phyloP scores from a whole-genome alignment of 2,888 invertebrate species.

The Labia minor region DNA sequence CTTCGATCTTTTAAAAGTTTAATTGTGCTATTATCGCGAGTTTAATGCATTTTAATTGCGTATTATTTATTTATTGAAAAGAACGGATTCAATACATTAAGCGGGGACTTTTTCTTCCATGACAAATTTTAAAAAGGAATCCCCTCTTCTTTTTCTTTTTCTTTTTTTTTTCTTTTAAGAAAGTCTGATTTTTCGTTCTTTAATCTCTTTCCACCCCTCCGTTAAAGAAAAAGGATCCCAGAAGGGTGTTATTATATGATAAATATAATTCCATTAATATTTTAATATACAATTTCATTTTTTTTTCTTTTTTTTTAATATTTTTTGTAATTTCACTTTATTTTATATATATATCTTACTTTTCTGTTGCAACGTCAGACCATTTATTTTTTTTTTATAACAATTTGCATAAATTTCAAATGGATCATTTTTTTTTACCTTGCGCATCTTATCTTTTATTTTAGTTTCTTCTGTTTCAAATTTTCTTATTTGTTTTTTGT shows the following conservation, averaged over 20 bases:
- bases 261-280: not conserved
- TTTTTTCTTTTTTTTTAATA: not conserved
- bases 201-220: not conserved
- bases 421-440: not conserved
- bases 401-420: too few species aligned
- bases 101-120: not conserved
- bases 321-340: too few species aligned
- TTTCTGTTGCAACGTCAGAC: not conserved
- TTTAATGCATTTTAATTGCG: not conserved
- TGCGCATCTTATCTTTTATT: conserved; percentile 15
- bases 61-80: conserved; percentile 5
- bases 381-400: not conserved
- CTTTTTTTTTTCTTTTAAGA: too few species aligned
- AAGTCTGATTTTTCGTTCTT: not conserved
- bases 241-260: conserved; percentile 3
- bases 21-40: not conserved
- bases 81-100: not conserved
- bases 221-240: not conserved
- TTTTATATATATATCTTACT: not conserved
- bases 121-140: not conserved
- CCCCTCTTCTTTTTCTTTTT: not conserved
- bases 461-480: conserved; percentile 17
- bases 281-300: not conserved
- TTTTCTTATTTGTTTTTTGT: conserved; percentile 17
- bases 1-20: not conserved